Conservation (phyloP, 2,888 invertebrate species). For the Ornithoptera priamus region DNA sequence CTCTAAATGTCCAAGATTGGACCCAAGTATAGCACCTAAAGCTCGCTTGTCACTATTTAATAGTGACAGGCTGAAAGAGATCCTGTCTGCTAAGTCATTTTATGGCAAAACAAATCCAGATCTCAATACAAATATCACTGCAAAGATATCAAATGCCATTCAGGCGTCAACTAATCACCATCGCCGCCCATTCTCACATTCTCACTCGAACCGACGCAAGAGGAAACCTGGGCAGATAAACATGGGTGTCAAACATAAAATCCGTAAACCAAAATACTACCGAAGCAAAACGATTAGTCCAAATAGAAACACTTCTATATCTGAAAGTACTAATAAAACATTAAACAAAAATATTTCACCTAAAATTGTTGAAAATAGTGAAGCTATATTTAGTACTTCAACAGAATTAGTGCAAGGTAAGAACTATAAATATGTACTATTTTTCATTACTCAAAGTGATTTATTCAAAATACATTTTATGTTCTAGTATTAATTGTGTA, state of each 20-base stretch:
- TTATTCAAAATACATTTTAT: no score
- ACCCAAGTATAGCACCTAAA: slow-evolving; percentile 59
- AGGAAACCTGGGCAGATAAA: slow-evolving; percentile 82
- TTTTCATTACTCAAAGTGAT: not conserved
- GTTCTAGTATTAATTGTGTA: no score
- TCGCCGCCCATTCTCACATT: slow-evolving; percentile 49
- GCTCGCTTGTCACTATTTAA: slow-evolving; percentile 70
- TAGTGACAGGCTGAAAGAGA: slow-evolving; percentile 68
- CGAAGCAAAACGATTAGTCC: slow-evolving; percentile 46
- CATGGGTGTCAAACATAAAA: slow-evolving; percentile 82
- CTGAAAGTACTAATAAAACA: slow-evolving; percentile 34
- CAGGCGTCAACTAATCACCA: slow-evolving; percentile 49
- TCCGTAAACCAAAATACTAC: slow-evolving; percentile 80
- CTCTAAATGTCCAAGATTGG: slow-evolving; percentile 62
- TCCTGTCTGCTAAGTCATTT: slow-evolving; percentile 77
- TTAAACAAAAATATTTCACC: slow-evolving; percentile 40
- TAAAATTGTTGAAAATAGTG: slow-evolving; percentile 27
- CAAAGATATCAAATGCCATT: slow-evolving; percentile 60
- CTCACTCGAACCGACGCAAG: slow-evolving; percentile 51
- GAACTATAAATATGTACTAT: slow-evolving; percentile 31
- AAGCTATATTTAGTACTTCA: slow-evolving; percentile 45
- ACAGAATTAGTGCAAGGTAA: slow-evolving; percentile 63
- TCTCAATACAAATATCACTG: slow-evolving; percentile 53
- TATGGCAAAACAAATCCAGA: slow-evolving; percentile 76
- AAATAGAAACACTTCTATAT: slow-evolving; percentile 37